Base-by-base conservation (phyloP, 2,888 invertebrate genomes). In the Patella pellucida region DNA sequence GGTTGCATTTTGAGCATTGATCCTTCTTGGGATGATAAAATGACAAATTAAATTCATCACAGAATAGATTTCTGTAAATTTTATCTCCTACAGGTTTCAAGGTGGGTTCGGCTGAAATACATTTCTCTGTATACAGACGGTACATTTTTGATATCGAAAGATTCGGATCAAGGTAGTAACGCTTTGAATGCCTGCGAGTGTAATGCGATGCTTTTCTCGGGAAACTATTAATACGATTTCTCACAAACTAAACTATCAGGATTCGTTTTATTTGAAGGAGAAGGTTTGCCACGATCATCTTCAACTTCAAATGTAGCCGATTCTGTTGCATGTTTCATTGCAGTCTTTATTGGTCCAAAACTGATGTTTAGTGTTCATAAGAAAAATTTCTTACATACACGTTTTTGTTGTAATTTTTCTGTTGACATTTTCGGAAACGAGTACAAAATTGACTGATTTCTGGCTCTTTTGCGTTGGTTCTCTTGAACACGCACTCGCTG, bases 191-290 rank as follows among this genome's bases (percentile, higher is more conserved):
- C 41, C 27, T 68, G 9, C 75, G 15, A 27, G 67, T 67, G 50
- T 75, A 75, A 19, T 72, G 75, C 1, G 62, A 62, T 19, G 71
- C 75, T 7, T 72, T 68, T 15, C 11, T 62, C 7, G 68, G 75
- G n/a, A 69, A 72, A 19, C 19, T 62, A 11, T 62, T 62, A 11
- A 62, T 62, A 19, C 23, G 62, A 9, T 62, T 9, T 19, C 62
- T 19, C 11, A 19, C 62, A 12, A 62, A n/a, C 11, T 19, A 62
- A 14, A 14, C 19, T 62, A 23, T 62, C 62, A 19, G n/a, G 2
- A 12, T 23, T 62, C 2, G 23, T 23, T 19, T 62, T 62, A 14
- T 62, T 62, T 62, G 19, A n/a, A 9, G 62, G 14, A 11, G 19
- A n/a, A 9, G 14, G 62, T 19, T 62, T 62, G 11, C 62, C 62